phyloP scores from a whole-genome alignment of 2,113 vertebrate species.

The Labeo rohita region DNA sequence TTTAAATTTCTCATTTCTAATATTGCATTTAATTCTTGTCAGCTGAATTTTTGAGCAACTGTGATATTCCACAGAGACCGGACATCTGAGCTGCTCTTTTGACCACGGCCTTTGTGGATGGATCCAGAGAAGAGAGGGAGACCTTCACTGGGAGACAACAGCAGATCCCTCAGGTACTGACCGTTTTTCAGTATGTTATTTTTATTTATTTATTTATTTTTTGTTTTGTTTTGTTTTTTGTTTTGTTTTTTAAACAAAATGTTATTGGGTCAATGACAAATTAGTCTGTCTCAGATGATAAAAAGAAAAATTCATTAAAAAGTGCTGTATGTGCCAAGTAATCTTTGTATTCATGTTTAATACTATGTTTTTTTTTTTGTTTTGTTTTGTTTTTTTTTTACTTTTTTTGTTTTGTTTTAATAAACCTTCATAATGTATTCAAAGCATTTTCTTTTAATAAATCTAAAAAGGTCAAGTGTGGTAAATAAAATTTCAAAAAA shows the following conservation, averaged over 20 bases:
- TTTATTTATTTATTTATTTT: neutral
- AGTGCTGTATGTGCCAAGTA: neutral
- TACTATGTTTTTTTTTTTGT: no score
- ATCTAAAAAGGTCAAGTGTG: neutral
- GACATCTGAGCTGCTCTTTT: constrained; percentile 90
- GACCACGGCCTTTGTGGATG: constrained; percentile 92
- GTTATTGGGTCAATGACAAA: neutral
- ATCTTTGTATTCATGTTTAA: neutral
- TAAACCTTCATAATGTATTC: neutral
- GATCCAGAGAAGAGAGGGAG: constrained; percentile 86
- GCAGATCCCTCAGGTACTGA: constrained; percentile 75
- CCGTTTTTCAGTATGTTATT: neutral
- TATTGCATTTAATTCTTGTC: neutral
- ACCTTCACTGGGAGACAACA: constrained; percentile 88
- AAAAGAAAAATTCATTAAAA: neutral
- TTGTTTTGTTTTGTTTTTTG: no score
- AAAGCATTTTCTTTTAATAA: neutral
- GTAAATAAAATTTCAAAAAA: neutral
- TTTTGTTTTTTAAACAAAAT: neutral
- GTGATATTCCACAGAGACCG: constrained; percentile 72
- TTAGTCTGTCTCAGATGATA: neutral
- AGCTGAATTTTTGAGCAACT: neutral
- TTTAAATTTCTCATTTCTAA: neutral
- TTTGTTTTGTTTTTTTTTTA: no score
- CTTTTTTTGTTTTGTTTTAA: no score